phyloP scores from a whole-genome alignment of 1,140 invertebrate species.

The Microplitis mediator region DNA sequence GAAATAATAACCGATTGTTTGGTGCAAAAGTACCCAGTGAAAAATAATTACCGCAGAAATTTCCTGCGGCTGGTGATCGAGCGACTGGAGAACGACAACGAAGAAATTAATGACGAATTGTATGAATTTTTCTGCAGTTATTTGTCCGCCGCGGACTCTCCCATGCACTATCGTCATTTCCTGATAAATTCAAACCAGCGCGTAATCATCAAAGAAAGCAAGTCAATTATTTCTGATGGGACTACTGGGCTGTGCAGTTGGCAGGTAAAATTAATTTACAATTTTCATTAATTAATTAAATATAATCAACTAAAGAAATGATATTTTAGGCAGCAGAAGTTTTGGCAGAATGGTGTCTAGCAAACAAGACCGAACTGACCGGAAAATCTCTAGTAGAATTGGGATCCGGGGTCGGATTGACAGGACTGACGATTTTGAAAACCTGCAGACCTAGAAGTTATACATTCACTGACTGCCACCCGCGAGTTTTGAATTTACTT shows the following conservation, averaged over 20 bases:
- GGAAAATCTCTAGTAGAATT: slow-evolving; percentile 64
- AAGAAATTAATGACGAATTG: slow-evolving; percentile 56
- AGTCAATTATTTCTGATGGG: slow-evolving; percentile 64
- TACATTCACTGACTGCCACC: slow-evolving; percentile 65
- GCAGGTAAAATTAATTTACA: slow-evolving; percentile 55
- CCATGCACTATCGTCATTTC: slow-evolving; percentile 61
- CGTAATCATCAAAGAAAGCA: slow-evolving; percentile 63
- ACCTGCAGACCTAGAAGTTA: slow-evolving; percentile 59
- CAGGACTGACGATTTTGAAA: slow-evolving; percentile 59
- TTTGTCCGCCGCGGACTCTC: slow-evolving; percentile 36
- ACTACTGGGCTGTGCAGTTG: slow-evolving; percentile 66
- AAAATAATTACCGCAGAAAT: slow-evolving; percentile 1
- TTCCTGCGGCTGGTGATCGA: not conserved
- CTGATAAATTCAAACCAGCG: slow-evolving; percentile 38
- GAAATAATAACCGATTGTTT: not conserved
- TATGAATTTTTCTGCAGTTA: slow-evolving; percentile 58
- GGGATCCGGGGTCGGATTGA: slow-evolving; percentile 66
- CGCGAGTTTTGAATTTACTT: slow-evolving; percentile 58
- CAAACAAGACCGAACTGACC: slow-evolving; percentile 51
- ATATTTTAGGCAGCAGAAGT: slow-evolving; percentile 56
- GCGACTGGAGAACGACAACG: slow-evolving; percentile 50
- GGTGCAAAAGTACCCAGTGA: slow-evolving; percentile 16
- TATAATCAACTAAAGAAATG: not conserved
- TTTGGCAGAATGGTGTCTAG: slow-evolving; percentile 64
- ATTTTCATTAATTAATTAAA: not conserved